Conservation (phyloP, 2,888 invertebrate genomes). For the Eremobia ochroleuca region DNA sequence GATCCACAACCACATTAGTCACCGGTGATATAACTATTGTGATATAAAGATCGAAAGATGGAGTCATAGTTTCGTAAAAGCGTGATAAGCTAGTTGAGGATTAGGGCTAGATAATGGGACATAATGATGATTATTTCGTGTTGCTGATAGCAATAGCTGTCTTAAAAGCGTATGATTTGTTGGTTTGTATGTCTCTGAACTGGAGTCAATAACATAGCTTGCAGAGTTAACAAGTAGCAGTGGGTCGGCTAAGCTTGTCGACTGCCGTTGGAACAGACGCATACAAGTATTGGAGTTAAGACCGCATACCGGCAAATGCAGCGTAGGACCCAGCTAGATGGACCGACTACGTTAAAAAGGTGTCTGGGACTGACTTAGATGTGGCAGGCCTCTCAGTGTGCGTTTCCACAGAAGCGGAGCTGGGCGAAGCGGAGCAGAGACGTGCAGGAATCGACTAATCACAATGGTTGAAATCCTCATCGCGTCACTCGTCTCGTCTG, state of each 20-base stretch:
- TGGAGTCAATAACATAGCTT: not conserved
- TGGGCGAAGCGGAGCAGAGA: too few species aligned
- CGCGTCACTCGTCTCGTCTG: too few species aligned
- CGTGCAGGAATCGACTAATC: too few species aligned
- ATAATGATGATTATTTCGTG: constrained; percentile 20
- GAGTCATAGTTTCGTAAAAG: constrained; percentile 54
- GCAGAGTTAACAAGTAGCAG: not conserved
- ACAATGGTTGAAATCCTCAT: too few species aligned
- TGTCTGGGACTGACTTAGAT: not conserved
- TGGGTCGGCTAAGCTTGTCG: too few species aligned
- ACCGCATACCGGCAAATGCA: too few species aligned
- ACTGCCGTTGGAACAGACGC: not conserved
- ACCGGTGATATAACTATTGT: constrained; percentile 71
- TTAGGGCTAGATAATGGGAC: constrained; percentile 35
- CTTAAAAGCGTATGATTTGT: not conserved
- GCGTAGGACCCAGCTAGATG: not conserved
- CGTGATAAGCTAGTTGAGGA: constrained; percentile 32
- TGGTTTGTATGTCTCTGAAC: not conserved
- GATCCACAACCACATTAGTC: constrained; percentile 65
- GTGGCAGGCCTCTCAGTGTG: too few species aligned
- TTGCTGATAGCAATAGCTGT: not conserved
- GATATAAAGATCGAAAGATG: constrained; percentile 63
- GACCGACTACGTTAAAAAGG: not conserved
- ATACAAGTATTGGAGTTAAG: not conserved
- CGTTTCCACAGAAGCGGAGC: too few species aligned